Evolutionary conservation across 2,797 vertebrate genomes (phyloP).

Genomic region (Leptoclinus maculatus): DNA sequence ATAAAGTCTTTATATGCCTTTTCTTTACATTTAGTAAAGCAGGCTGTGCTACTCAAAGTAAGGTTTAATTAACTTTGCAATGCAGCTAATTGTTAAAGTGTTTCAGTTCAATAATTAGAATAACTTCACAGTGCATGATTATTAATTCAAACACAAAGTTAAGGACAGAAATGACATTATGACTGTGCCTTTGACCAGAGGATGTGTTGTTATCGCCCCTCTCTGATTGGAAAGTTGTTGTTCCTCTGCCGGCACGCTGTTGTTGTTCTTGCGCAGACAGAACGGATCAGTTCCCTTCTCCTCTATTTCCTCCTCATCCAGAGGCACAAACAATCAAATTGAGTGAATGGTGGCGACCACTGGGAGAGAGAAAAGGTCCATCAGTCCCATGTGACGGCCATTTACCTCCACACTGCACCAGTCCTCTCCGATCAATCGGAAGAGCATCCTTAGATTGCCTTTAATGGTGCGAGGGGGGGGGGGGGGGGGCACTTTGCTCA

Average conservation of each 20-base stretch:
- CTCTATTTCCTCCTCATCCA: slow-evolving; percentile 46
- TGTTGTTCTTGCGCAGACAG: slow-evolving; percentile 41
- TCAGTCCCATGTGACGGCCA: slow-evolving; percentile 69
- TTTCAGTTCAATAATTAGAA: background rate
- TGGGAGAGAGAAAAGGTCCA: slow-evolving; percentile 40
- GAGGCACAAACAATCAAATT: slow-evolving; percentile 67
- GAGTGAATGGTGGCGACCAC: slow-evolving; percentile 47
- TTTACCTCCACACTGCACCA: slow-evolving; percentile 66
- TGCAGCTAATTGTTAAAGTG: slow-evolving; percentile 7
- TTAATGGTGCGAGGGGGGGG: slow-evolving; percentile 66
- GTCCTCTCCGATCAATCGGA: slow-evolving; percentile 72
- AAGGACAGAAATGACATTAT: background rate
- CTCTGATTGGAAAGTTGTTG: slow-evolving; percentile 18
- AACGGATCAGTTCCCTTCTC: slow-evolving; percentile 46
- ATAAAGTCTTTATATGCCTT: background rate
- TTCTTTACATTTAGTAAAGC: background rate
- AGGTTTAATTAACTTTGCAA: slow-evolving; percentile 6
- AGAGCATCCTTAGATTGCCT: slow-evolving; percentile 75
- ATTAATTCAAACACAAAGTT: background rate
- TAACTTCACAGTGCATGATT: slow-evolving; percentile 21
- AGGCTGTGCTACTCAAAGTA: background rate
- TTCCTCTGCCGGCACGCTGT: slow-evolving; percentile 9
- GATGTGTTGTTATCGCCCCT: slow-evolving; percentile 20
- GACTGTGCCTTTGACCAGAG: background rate
- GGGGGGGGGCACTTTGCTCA: slow-evolving; percentile 56